Conservation (phyloP, 2,888 invertebrate genomes). For the Drosophila paranaensis region DNA sequence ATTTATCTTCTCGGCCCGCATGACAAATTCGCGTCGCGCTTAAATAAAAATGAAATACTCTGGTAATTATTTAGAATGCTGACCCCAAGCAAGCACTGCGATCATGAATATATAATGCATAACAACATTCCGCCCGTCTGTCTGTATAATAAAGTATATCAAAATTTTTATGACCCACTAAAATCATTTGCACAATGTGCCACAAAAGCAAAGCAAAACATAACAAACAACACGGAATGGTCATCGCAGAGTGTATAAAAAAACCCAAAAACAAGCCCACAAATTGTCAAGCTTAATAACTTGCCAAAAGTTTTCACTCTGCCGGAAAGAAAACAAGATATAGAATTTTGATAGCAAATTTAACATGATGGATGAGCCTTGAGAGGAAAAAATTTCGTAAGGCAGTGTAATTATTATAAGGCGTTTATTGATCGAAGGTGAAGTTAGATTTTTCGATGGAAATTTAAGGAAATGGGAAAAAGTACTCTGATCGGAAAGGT, state of each 20-base stretch:
- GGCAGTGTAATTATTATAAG: not conserved
- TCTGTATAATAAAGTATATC: constrained; percentile 46
- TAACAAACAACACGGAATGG: constrained; percentile 49
- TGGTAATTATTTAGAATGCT: constrained; percentile 68
- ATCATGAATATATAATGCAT: constrained; percentile 63
- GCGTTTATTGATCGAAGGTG: not conserved
- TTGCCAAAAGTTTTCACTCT: constrained; percentile 47
- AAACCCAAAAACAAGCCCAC: constrained; percentile 40
- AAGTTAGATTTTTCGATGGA: too few species aligned
- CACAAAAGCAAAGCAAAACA: constrained; percentile 32
- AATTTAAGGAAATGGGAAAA: too few species aligned
- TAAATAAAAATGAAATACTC: constrained; percentile 35
- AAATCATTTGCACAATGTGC: constrained; percentile 64
- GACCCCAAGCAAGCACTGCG: constrained; percentile 36
- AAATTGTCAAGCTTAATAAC: constrained; percentile 48
- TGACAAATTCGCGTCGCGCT: constrained; percentile 49
- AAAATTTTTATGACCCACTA: constrained; percentile 68
- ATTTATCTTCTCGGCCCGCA: constrained; percentile 61
- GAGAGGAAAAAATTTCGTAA: not conserved
- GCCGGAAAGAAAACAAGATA: constrained; percentile 63
- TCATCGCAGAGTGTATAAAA: constrained; percentile 22
- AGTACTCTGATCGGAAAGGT: too few species aligned
- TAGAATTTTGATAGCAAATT: constrained; percentile 38
- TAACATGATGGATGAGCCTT: not conserved
- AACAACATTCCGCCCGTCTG: constrained; percentile 6